A percentile compares a stretch with the other conserved stretches of the same genome.
Conservation (phyloP, 1,140 invertebrate genomes). For the Drosophila leontia region DNA sequence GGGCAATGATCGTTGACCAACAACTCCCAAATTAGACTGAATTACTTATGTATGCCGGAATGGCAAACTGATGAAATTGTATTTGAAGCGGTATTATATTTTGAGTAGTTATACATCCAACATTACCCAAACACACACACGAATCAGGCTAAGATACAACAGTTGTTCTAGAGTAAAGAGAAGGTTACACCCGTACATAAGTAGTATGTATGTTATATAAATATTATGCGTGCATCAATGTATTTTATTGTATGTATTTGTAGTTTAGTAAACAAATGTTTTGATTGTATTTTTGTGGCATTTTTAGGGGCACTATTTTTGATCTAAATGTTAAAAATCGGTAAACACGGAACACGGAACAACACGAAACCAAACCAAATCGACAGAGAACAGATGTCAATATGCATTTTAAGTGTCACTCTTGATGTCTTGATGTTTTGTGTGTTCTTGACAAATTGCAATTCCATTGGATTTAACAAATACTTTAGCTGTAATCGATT, state of each 20-base stretch:
- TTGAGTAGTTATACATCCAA: conserved; percentile 69
- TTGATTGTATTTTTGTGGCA: conserved; percentile 81
- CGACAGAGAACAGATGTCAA: conserved; percentile 56
- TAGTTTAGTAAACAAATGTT: conserved; percentile 76
- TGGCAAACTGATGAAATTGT: conserved; percentile 53
- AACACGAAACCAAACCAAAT: conserved; percentile 20
- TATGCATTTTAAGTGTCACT: conserved; percentile 62
- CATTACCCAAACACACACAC: conserved; percentile 25
- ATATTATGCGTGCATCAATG: conserved; percentile 50
- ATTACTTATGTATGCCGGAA: conserved; percentile 66
- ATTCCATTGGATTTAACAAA: conserved; percentile 48
- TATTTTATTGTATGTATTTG: conserved; percentile 72
- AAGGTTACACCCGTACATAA: conserved; percentile 45
- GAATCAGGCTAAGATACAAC: conserved; percentile 23
- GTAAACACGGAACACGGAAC: conserved; percentile 42
- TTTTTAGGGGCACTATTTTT: conserved; percentile 77
- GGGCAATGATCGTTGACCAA: conserved; percentile 71
- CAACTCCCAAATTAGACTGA: conserved; percentile 82
- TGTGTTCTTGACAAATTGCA: conserved; percentile 51
- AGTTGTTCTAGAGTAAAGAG: conserved; percentile 60
- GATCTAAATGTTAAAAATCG: conserved; percentile 66
- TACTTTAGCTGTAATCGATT: conserved; percentile 55
- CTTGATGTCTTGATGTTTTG: conserved; percentile 54
- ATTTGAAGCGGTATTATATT: conserved; percentile 77
- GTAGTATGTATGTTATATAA: conserved; percentile 43